phyloP scores from a whole-genome alignment of 2,113 vertebrate genomes.

The Xenopus tropicalis region DNA sequence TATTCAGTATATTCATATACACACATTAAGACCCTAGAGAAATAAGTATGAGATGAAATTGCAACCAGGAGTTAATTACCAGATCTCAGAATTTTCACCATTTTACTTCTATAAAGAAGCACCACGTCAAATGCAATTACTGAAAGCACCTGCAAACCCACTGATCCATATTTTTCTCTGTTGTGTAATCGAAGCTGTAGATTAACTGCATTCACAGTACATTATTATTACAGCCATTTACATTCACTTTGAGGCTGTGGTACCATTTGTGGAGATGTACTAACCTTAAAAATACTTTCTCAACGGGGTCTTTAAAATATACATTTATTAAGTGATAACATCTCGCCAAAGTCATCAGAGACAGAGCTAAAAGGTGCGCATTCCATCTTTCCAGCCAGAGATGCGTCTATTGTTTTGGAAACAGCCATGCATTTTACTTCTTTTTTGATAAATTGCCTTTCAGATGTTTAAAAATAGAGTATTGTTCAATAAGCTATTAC shows the following conservation, averaged over 20 bases:
- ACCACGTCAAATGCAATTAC: slow-evolving; percentile 25
- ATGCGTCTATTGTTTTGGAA: not conserved
- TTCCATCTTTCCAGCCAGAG: not conserved
- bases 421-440: not conserved
- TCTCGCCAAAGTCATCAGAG: too few species aligned
- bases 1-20: too few species aligned
- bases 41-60: too few species aligned
- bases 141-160: slow-evolving; percentile 26
- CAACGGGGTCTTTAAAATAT: slow-evolving; percentile 16
- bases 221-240: slow-evolving; percentile 34
- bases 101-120: slow-evolving; percentile 33
- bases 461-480: not conserved
- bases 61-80: too few species aligned
- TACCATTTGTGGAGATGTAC: slow-evolving; percentile 25
- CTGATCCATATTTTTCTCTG: slow-evolving; percentile 35
- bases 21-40: too few species aligned
- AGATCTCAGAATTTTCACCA: not conserved
- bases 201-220: slow-evolving; percentile 34
- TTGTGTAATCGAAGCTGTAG: slow-evolving; percentile 30
- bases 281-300: slow-evolving; percentile 15
- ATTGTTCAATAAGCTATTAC: not conserved
- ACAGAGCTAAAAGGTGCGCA: not conserved
- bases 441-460: not conserved
- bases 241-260: slow-evolving; percentile 19
- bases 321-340: slow-evolving; percentile 34